phyloP scores from a whole-genome alignment of 1,140 invertebrate species.

The Nylanderia fulva region DNA sequence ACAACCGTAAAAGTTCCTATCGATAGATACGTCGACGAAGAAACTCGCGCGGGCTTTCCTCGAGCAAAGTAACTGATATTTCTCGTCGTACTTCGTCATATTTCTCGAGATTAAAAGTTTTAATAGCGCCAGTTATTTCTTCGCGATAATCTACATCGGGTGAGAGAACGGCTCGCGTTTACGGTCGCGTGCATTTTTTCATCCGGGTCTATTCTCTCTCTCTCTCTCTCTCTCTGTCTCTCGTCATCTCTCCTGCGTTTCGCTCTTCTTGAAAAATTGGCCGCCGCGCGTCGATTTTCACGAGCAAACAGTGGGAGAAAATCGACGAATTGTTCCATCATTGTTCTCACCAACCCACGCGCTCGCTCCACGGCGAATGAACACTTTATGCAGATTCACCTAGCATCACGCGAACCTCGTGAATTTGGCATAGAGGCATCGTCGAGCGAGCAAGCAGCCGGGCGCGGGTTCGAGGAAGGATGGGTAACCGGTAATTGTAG shows the following conservation, averaged over 20 bases:
- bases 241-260: background rate
- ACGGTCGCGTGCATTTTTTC: slow-evolving; percentile 13
- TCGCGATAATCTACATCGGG: slow-evolving; percentile 24
- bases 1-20: slow-evolving; percentile 56
- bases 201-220: background rate
- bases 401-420: slow-evolving; percentile 76
- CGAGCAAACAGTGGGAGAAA: slow-evolving; percentile 63
- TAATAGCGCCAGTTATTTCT: background rate
- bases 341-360: slow-evolving; percentile 51
- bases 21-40: slow-evolving; percentile 46
- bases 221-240: no score
- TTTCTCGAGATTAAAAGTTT: slow-evolving; percentile 38
- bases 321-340: slow-evolving; percentile 70
- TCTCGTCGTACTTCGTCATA: background rate
- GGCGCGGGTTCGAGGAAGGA: slow-evolving; percentile 77
- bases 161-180: background rate
- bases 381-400: slow-evolving; percentile 78
- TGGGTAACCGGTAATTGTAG: slow-evolving; percentile 85
- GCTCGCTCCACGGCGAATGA: slow-evolving; percentile 58
- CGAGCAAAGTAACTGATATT: background rate
- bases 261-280: slow-evolving; percentile 30
- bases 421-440: slow-evolving; percentile 81
- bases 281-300: slow-evolving; percentile 67
- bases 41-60: background rate
- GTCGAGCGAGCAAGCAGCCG: slow-evolving; percentile 58